These are phyloP conservation scores for Mizuhopecten yessoensis DNA, from an alignment of 1,140 invertebrate species.

Conservation along the genomic window DNA sequence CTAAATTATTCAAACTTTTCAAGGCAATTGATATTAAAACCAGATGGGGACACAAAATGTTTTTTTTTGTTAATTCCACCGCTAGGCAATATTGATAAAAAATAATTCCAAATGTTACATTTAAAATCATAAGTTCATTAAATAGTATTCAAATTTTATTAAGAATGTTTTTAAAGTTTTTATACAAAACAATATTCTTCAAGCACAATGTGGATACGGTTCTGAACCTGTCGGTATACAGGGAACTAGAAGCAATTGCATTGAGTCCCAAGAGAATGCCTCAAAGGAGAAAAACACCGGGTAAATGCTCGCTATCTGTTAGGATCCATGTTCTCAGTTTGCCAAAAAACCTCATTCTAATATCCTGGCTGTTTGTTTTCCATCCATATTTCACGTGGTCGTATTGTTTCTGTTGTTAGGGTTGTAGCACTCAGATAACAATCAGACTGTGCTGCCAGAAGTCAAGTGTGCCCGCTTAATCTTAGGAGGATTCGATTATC, in stretches of 20 bases:
- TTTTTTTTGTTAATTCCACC: too few relatives aligned
- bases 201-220: neutral
- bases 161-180: too few relatives aligned
- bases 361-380: conserved; percentile 32
- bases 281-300: neutral
- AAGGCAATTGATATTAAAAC: too few relatives aligned
- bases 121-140: too few relatives aligned
- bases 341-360: neutral
- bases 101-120: too few relatives aligned
- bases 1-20: too few relatives aligned
- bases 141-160: too few relatives aligned
- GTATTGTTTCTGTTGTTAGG: neutral
- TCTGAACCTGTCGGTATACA: neutral
- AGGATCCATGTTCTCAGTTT: neutral
- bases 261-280: neutral
- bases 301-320: neutral
- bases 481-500: neutral
- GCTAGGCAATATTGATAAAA: too few relatives aligned
- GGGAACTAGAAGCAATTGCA: neutral
- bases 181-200: too few relatives aligned
- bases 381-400: conserved; percentile 23
- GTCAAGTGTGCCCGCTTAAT: neutral
- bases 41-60: too few relatives aligned
- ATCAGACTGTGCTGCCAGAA: neutral
- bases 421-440: too few relatives aligned